Evolutionary conservation across 2,888 invertebrate genomes (phyloP).

Genomic region (Pediacus dermestoides): DNA sequence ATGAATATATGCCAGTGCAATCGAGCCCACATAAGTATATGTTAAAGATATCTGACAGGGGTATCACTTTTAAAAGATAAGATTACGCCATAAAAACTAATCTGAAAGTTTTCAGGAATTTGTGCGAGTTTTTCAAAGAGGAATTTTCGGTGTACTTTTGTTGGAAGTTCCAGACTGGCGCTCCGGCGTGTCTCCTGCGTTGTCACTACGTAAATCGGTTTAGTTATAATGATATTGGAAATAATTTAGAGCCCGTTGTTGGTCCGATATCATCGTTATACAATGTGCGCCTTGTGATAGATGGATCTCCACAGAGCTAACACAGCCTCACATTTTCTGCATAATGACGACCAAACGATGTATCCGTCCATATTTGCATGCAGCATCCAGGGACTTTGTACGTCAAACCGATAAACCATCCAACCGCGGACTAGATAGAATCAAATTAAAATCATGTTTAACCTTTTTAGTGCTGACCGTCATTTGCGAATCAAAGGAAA

Average conservation of each 20-base stretch:
- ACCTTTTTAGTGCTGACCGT: no score
- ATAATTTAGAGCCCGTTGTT: conserved; percentile 37
- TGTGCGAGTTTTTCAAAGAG: background rate
- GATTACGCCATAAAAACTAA: no score
- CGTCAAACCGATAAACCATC: conserved; percentile 13
- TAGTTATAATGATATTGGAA: conserved; percentile 27
- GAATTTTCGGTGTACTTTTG: no score
- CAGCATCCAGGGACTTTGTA: conserved; percentile 10
- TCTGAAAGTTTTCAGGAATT: background rate
- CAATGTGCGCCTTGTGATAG: conserved; percentile 35
- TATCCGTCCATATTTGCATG: conserved; percentile 19
- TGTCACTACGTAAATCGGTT: conserved; percentile 3
- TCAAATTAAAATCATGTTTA: conserved; percentile 16
- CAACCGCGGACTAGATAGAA: conserved; percentile 9
- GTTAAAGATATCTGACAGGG: no score
- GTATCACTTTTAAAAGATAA: no score
- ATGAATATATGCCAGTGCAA: no score
- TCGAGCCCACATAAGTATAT: no score
- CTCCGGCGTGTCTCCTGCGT: no score
- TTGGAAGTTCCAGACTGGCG: no score
- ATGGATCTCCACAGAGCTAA: conserved; percentile 35
- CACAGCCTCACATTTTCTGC: conserved; percentile 24
- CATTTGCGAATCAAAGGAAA: no score
- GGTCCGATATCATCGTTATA: conserved; percentile 35
- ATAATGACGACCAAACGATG: conserved; percentile 20